phyloP scores from a whole-genome alignment of 1,140 invertebrate genomes.

The Nasonia longicornis region DNA sequence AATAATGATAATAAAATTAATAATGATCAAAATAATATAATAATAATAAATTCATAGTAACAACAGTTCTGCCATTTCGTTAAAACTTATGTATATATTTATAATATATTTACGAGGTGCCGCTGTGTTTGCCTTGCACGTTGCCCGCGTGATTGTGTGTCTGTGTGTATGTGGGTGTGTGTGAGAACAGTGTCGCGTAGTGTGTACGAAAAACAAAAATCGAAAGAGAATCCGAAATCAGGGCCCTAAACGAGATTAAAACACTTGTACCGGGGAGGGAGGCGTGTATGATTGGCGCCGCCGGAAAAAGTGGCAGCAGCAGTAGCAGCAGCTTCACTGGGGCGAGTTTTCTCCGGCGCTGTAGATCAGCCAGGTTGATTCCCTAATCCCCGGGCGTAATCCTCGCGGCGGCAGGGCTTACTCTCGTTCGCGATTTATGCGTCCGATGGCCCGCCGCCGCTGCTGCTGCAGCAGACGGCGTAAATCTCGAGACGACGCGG shows the following conservation, averaged over 20 bases:
- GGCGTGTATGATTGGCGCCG: not conserved
- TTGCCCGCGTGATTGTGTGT: conserved; percentile 55
- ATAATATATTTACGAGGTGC: conserved; percentile 33
- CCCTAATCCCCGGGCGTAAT: conserved; percentile 7
- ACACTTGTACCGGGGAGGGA: not conserved
- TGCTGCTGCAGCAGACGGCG: no score
- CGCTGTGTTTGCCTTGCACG: conserved; percentile 55
- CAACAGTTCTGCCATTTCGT: conserved; percentile 36
- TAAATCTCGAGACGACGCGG: not conserved
- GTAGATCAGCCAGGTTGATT: conserved; percentile 13
- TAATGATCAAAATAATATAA: conserved; percentile 36
- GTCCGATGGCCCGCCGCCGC: not conserved
- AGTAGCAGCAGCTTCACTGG: not conserved
- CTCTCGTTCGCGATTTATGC: conserved; percentile 11
- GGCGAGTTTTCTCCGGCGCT: not conserved
- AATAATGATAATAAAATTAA: conserved; percentile 36
- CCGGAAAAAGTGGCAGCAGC: not conserved
- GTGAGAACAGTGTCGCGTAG: not conserved
- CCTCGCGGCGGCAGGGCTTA: not conserved
- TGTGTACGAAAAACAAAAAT: not conserved
- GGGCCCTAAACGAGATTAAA: not conserved
- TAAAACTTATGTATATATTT: conserved; percentile 1
- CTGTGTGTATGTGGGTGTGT: not conserved
- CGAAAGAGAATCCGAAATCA: not conserved
- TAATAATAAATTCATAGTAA: conserved; percentile 44